These are phyloP conservation scores for Pedionomus torquatus DNA, from an alignment of 2,113 vertebrate genomes.

Conservation along the genomic window DNA sequence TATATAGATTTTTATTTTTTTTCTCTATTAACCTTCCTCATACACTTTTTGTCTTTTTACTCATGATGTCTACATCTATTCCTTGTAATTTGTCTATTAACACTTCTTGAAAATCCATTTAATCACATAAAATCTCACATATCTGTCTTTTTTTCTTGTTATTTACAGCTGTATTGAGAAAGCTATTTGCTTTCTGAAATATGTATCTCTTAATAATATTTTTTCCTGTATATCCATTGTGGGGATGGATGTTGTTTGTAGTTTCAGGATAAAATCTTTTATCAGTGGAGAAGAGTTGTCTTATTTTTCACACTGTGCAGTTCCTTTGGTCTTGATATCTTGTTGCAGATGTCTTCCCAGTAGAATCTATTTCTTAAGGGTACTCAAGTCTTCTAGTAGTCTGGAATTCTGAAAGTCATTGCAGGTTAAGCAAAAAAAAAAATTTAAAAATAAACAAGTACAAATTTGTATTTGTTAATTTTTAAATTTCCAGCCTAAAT, in stretches of 20 bases:
- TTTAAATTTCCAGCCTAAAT: neutral
- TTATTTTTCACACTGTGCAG: neutral
- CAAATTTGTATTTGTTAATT: neutral
- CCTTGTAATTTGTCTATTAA: neutral
- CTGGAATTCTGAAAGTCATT: neutral
- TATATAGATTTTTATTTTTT: neutral
- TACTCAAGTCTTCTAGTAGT: neutral
- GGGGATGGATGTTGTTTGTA: neutral
- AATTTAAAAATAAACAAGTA: neutral
- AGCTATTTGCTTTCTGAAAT: neutral
- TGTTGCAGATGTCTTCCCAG: neutral
- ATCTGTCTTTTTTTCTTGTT: neutral
- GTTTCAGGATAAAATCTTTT: neutral
- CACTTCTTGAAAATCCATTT: neutral
- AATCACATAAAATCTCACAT: neutral
- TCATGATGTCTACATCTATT: neutral
- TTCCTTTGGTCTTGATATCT: neutral
- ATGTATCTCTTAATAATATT: fast-evolving
- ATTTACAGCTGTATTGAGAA: neutral
- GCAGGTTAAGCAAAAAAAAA: neutral
- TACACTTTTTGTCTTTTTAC: neutral
- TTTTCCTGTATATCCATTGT: neutral
- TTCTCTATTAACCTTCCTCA: neutral
- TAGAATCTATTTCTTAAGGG: neutral
- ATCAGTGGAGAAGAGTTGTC: neutral